These are phyloP conservation scores for Cynodonichthys magdalenae DNA, from an alignment of 2,797 vertebrate species.

Conservation along the genomic window DNA sequence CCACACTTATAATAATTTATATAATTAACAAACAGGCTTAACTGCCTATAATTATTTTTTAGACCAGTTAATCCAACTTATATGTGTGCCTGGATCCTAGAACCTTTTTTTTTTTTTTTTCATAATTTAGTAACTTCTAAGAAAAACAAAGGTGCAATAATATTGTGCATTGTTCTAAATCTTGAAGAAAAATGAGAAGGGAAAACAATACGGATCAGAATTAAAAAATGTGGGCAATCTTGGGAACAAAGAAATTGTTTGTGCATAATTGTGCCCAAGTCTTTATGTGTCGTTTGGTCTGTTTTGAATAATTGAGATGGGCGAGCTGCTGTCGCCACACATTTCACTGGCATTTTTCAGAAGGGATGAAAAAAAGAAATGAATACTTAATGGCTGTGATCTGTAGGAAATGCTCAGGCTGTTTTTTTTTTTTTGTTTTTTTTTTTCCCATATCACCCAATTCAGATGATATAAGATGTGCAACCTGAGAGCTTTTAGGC, in stretches of 20 bases:
- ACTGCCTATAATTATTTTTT: no score
- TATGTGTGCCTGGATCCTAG: no score
- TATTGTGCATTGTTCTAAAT: no score
- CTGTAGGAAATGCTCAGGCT: constrained; percentile 47
- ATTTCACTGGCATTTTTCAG: constrained; percentile 62
- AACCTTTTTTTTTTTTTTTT: no score
- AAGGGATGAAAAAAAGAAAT: constrained; percentile 67
- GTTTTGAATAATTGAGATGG: constrained; percentile 73
- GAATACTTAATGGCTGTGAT: constrained; percentile 70
- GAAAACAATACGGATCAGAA: no score
- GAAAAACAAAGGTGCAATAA: no score
- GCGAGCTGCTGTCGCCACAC: constrained; percentile 58
- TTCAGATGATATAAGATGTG: constrained; percentile 32
- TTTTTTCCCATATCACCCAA: constrained; percentile 35
- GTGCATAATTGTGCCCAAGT: constrained; percentile 66
- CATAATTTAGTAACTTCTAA: no score
- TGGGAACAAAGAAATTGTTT: constrained; percentile 68
- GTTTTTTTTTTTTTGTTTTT: no score
- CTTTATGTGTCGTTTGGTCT: constrained; percentile 51
- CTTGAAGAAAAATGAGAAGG: no score
- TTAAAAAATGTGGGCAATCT: constrained; percentile 34
- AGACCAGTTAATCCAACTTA: no score
- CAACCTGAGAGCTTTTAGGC: constrained; percentile 41
- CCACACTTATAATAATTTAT: no score
- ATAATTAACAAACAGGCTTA: no score